Conservation (phyloP, 2,797 vertebrate species). For the Coracias cyanogaster region DNA sequence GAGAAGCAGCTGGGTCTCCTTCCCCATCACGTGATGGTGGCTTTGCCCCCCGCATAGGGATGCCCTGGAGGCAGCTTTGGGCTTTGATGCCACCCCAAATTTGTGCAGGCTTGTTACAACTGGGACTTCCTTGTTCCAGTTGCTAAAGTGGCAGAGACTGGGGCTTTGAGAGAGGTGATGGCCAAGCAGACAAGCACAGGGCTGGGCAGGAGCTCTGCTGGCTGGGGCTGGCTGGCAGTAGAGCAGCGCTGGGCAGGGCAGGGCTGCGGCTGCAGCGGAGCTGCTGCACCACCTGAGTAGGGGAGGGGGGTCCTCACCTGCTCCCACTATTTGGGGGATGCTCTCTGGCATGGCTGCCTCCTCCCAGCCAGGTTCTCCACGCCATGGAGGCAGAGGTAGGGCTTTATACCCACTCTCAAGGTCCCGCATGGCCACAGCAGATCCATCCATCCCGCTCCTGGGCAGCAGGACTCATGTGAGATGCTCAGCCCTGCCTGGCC, state of each 20-base stretch:
- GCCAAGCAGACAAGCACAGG: background rate
- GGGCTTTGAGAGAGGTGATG: background rate
- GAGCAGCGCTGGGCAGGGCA: background rate
- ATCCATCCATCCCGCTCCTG: background rate
- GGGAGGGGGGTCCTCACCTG: background rate
- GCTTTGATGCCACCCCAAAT: background rate
- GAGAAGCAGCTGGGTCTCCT: background rate
- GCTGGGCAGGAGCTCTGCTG: background rate
- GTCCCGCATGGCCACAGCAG: fast-evolving
- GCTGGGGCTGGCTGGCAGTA: background rate
- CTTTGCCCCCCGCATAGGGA: background rate
- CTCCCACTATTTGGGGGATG: no score
- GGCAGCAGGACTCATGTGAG: background rate
- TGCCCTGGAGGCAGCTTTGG: background rate
- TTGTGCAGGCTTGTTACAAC: background rate
- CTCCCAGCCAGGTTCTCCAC: background rate
- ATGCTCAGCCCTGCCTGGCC: background rate
- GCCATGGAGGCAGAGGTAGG: background rate
- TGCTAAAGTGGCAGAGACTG: background rate
- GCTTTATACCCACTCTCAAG: background rate
- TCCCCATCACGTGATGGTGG: no score
- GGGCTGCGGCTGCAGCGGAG: background rate
- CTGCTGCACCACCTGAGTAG: background rate
- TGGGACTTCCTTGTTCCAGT: background rate
- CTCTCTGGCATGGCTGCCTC: background rate